Evolutionary conservation across 92 coral and sea anemone species (phyloP).

Genomic region (Plumapathes pennacea): DNA sequence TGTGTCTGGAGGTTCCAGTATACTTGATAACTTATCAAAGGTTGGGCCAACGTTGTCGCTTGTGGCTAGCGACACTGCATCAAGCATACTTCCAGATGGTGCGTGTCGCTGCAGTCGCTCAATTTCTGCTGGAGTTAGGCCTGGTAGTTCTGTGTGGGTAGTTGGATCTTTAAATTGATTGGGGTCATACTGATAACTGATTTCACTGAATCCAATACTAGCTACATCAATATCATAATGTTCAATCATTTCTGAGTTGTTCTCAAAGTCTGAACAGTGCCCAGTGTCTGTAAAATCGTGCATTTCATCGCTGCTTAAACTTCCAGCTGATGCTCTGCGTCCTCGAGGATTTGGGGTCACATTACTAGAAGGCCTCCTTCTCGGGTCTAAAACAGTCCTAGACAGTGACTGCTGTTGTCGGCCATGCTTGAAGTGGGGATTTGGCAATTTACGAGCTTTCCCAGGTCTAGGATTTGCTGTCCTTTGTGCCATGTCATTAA

Average conservation of each 20-base stretch:
- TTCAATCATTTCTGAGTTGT: conserved; percentile 87
- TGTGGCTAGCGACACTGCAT: conserved; percentile 80
- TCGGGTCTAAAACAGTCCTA: conserved; percentile 60
- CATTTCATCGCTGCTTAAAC: conserved; percentile 81
- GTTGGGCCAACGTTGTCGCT: conserved; percentile 80
- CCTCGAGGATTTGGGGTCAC: conserved; percentile 52
- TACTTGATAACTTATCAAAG: conserved; percentile 69
- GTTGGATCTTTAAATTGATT: conserved; percentile 68
- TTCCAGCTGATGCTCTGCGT: conserved; percentile 69
- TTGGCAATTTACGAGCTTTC: conserved; percentile 38
- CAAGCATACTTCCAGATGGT: conserved; percentile 92
- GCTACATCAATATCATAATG: conserved; percentile 94
- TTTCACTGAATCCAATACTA: conserved; percentile 91
- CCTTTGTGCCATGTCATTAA: conserved; percentile 7
- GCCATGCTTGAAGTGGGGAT: conserved; percentile 49
- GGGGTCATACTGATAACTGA: conserved; percentile 86
- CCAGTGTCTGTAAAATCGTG: conserved; percentile 78
- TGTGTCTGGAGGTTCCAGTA: conserved; percentile 77
- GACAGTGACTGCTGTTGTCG: conserved; percentile 58
- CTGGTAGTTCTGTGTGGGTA: conserved; percentile 73
- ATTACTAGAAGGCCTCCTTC: conserved; percentile 51
- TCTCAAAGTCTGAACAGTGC: conserved; percentile 64
- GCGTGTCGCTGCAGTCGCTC: conserved; percentile 84
- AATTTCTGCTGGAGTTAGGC: conserved; percentile 74
- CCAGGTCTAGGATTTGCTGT: conserved; percentile 33